These are phyloP conservation scores for Diplolepis rosae DNA, from an alignment of 2,888 invertebrate species.

Conservation along the genomic window DNA sequence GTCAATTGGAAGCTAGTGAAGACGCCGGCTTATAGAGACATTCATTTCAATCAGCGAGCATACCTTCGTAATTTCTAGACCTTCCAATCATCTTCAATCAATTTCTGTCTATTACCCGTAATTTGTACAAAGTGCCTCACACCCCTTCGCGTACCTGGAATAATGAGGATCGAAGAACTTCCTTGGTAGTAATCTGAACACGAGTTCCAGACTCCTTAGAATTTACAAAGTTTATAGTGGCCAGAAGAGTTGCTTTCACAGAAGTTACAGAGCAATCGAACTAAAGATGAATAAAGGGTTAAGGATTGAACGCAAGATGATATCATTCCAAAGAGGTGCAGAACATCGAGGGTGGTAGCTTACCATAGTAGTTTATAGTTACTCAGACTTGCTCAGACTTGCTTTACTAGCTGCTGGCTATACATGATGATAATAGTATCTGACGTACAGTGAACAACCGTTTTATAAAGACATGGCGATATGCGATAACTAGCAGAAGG, in stretches of 20 bases:
- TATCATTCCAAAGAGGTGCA: conserved; percentile 64
- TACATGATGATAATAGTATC: conserved; percentile 66
- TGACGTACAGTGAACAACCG: conserved; percentile 60
- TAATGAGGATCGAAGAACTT: not conserved
- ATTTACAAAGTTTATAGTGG: not conserved
- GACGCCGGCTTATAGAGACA: not conserved
- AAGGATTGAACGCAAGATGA: conserved; percentile 52
- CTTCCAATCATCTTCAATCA: not conserved
- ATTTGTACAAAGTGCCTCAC: conserved; percentile 4
- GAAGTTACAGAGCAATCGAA: conserved; percentile 40
- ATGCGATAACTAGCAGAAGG: conserved; percentile 59
- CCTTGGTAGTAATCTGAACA: not conserved
- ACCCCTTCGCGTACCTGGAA: not conserved
- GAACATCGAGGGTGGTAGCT: conserved; percentile 61
- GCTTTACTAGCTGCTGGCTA: conserved; percentile 53
- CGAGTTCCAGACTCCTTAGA: not conserved
- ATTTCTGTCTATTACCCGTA: not conserved
- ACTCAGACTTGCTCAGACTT: conserved; percentile 57
- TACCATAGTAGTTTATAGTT: conserved; percentile 63
- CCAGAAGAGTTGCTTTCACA: conserved; percentile 4
- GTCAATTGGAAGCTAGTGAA: not conserved
- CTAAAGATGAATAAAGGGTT: conserved; percentile 57
- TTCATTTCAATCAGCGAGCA: not conserved
- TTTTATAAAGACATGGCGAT: conserved; percentile 67
- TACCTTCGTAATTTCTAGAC: not conserved